Evolutionary conservation across 2,888 invertebrate genomes (phyloP).

Genomic region (Petrophora chlorosata): DNA sequence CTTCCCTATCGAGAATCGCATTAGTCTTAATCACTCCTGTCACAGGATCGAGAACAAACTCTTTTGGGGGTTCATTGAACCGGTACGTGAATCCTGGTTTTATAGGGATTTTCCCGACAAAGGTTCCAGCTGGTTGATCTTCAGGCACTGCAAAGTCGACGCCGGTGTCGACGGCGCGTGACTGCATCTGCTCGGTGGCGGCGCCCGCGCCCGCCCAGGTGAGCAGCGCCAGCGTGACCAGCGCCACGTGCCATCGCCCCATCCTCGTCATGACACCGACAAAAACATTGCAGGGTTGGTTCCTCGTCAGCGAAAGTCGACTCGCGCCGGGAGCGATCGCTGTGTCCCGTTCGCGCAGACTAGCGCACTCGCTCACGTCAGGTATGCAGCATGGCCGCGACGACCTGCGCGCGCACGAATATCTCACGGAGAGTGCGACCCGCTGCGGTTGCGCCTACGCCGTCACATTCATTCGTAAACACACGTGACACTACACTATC

Average conservation of each 20-base stretch:
- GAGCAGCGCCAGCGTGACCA: constrained; percentile 73
- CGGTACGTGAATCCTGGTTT: constrained; percentile 95
- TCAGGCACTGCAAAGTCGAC: constrained; percentile 94
- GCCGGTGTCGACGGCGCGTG: constrained; percentile 93
- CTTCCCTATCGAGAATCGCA: constrained; percentile 93
- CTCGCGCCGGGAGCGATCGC: constrained; percentile 64
- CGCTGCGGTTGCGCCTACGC: constrained; percentile 77
- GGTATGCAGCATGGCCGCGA: constrained; percentile 84
- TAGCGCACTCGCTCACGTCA: constrained; percentile 78
- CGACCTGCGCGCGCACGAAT: constrained; percentile 81
- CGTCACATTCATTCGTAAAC: constrained; percentile 80
- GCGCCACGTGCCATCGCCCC: constrained; percentile 79
- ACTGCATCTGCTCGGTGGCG: constrained; percentile 89
- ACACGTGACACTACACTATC: constrained; percentile 78
- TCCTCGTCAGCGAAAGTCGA: constrained; percentile 70
- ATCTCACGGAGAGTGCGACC: constrained; percentile 81
- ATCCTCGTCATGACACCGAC: constrained; percentile 74
- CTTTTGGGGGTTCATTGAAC: constrained; percentile 95
- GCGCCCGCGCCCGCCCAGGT: constrained; percentile 63
- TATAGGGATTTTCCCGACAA: constrained; percentile 94
- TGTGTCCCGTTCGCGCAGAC: constrained; percentile 79
- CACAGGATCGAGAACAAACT: constrained; percentile 92
- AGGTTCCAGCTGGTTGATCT: constrained; percentile 91
- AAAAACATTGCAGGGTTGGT: constrained; percentile 71
- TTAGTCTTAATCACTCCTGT: constrained; percentile 94